Base-by-base conservation (phyloP, 1,140 invertebrate genomes). In the Trichomalopsis sarcophagae region DNA sequence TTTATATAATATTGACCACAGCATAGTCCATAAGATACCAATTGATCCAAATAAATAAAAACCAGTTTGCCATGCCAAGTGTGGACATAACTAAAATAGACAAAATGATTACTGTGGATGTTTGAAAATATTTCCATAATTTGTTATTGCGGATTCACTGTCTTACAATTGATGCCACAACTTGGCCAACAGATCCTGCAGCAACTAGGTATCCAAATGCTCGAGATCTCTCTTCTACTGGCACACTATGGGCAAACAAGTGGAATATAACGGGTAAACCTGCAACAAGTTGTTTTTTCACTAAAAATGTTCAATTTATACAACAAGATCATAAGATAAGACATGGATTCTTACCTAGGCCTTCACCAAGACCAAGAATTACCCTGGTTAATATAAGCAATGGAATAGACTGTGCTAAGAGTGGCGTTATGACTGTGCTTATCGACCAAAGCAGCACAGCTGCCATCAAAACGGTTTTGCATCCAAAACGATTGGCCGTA, bases 181-280 rank as follows among this genome's bases (percentile, higher is more conserved):
- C 97, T 93, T 97, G 96, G 7, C 96, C 96, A 79, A 96, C 94
- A 68, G 96, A 96, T 36, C 96, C 96, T 84, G 95, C 94, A 73
- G 96, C 96, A 55, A 97, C 94, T 36, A 97, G 91, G 89, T 97
- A 97, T 14, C 96, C 96, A 93, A 97, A 97, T 14, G 96, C 96
- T 87, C 96, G 89, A 21, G 96, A 97, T 87, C 96, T 92, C 90
- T 97, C 96, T 89, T 97, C 96, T 68, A 96, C 94, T 62, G 96
- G 96, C 87, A 97, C 95, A 88, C 94, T 95, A 89, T 96, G 95
- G 81, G 96, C 95, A 93, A 97, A 97, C 86, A 97, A 94, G 88
- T 97, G 96, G 92, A 96, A 97, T 89, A 97, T 96, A 73, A 96
- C 96, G 23, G 96, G 96, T 79, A 97, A 92, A 88, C 96, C 96